phyloP scores from a whole-genome alignment of 2,888 invertebrate species.

The Hoplodrina blanda region DNA sequence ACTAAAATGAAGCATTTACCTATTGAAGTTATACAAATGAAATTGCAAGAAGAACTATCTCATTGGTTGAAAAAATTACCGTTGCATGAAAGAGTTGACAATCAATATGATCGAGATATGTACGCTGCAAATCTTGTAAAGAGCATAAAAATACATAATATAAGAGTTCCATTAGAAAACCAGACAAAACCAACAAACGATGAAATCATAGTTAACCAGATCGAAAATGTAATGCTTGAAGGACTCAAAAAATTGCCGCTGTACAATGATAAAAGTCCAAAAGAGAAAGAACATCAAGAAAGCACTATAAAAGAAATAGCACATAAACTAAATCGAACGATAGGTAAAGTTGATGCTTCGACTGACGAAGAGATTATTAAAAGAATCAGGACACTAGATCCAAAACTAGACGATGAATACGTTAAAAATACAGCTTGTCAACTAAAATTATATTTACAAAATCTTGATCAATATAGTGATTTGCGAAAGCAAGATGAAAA shows the following conservation, averaged over 20 bases:
- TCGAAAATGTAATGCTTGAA: conserved; percentile 26
- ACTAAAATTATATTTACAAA: conserved; percentile 33
- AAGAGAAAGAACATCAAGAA: conserved; percentile 30
- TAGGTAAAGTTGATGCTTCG: not conserved
- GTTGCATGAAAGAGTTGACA: conserved; percentile 33
- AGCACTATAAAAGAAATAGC: conserved; percentile 32
- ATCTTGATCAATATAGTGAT: conserved; percentile 12
- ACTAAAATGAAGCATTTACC: conserved; percentile 10
- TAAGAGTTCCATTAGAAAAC: not conserved
- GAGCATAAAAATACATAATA: conserved; percentile 22
- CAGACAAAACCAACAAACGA: not conserved
- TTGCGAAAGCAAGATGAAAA: not conserved
- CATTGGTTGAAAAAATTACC: conserved; percentile 60
- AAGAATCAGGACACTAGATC: conserved; percentile 23
- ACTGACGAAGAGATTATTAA: conserved; percentile 25
- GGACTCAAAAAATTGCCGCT: conserved; percentile 38
- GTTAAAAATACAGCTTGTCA: conserved; percentile 18
- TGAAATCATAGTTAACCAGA: not conserved
- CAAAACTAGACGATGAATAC: conserved; percentile 15
- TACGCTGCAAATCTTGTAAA: conserved; percentile 40
- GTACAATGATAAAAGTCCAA: conserved; percentile 13
- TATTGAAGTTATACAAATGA: conserved; percentile 8
- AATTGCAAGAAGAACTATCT: conserved; percentile 42
- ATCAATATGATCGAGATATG: conserved; percentile 23
- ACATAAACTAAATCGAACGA: conserved; percentile 7